Evolutionary conservation across 2,888 invertebrate species (phyloP).

Genomic region (Euzetes globulus): DNA sequence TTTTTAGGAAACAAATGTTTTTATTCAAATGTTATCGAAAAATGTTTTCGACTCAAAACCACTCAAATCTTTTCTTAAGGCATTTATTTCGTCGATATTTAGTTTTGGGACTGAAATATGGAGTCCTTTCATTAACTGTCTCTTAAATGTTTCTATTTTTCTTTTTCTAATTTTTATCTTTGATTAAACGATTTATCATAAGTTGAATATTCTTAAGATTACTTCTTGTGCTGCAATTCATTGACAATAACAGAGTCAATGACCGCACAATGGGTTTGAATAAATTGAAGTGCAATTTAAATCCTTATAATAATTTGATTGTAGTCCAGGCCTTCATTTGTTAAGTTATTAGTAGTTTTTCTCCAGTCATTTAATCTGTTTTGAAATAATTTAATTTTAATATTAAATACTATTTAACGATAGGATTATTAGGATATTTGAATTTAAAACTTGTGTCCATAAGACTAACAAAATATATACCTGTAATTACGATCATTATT

Average conservation of each 20-base stretch:
- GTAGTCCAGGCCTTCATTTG: background rate
- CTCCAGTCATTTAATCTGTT: background rate
- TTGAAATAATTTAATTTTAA: background rate
- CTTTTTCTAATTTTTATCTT: too few species aligned
- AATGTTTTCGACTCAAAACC: too few species aligned
- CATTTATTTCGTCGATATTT: too few species aligned
- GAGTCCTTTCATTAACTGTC: too few species aligned
- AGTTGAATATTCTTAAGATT: too few species aligned
- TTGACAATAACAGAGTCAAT: background rate
- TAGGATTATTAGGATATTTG: background rate
- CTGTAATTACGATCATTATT: background rate
- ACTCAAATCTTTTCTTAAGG: too few species aligned
- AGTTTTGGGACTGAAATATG: too few species aligned
- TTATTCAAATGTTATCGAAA: too few species aligned
- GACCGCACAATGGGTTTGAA: background rate
- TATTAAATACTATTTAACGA: background rate
- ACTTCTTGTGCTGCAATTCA: background rate
- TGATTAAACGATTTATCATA: too few species aligned
- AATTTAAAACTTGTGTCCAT: background rate
- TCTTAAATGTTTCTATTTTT: too few species aligned
- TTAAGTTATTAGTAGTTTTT: background rate
- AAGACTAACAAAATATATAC: background rate
- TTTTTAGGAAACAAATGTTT: too few species aligned
- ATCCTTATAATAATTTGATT: background rate
- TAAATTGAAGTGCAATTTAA: conserved; percentile 20